phyloP scores from a whole-genome alignment of 2,113 vertebrate genomes.

The Lophotis ruficrista region DNA sequence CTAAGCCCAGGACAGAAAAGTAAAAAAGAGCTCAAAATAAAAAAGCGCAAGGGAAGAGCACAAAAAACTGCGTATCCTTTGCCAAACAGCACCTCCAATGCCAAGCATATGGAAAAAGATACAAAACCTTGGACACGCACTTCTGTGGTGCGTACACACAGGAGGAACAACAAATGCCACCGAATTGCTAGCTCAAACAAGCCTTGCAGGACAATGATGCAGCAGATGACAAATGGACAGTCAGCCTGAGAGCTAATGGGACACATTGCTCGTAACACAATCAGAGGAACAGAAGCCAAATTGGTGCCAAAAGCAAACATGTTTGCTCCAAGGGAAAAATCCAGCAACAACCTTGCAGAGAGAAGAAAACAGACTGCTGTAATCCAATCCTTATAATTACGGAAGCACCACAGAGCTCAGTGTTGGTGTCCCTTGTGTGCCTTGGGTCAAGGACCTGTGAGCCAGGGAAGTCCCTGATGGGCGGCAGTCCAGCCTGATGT shows the following conservation, averaged over 20 bases:
- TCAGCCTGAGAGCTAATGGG: neutral
- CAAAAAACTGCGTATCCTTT: neutral
- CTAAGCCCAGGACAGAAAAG: neutral
- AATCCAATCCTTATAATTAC: neutral
- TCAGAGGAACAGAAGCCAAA: neutral
- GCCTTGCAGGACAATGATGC: neutral
- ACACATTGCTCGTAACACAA: neutral
- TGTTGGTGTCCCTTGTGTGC: fast-evolving
- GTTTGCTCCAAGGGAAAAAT: neutral
- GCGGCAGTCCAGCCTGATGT: neutral
- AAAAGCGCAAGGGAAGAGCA: neutral
- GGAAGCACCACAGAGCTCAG: neutral
- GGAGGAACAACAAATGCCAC: fast-evolving
- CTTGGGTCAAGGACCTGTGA: neutral
- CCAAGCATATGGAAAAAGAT: neutral
- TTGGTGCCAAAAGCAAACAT: neutral
- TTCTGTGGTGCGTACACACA: neutral
- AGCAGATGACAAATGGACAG: neutral
- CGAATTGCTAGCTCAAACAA: neutral
- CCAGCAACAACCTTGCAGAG: neutral
- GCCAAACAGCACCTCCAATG: neutral
- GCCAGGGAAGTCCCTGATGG: neutral
- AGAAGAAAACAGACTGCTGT: neutral
- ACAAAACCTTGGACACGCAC: neutral
- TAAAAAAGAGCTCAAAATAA: neutral